phyloP scores from a whole-genome alignment of 2,797 vertebrate genomes.

The Scleropages formosus region DNA sequence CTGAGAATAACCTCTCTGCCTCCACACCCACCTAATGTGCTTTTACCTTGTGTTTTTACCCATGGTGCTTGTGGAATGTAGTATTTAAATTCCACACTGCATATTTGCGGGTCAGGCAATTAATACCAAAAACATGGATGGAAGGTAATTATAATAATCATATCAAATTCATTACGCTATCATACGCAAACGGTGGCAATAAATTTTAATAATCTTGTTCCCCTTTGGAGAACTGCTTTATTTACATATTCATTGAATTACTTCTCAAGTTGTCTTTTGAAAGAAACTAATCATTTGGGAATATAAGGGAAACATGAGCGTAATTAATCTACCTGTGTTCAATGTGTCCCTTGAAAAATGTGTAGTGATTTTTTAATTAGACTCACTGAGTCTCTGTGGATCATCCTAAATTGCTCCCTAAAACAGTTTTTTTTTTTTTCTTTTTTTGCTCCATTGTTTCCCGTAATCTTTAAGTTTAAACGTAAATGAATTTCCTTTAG shows the following conservation, averaged over 20 bases:
- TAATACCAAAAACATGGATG: slow-evolving; percentile 29
- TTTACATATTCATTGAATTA: slow-evolving; percentile 39
- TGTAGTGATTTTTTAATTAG: slow-evolving; percentile 4
- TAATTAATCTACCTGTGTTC: slow-evolving; percentile 36
- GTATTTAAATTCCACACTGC: slow-evolving; percentile 3
- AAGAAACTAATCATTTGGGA: slow-evolving; percentile 28
- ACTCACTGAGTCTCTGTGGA: not conserved
- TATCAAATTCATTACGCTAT: slow-evolving; percentile 38
- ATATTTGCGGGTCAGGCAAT: slow-evolving; percentile 25
- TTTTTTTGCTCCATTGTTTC: not conserved
- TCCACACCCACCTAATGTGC: not conserved
- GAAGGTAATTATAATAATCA: slow-evolving; percentile 37
- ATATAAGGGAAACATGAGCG: slow-evolving; percentile 19
- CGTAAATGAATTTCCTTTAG: no score
- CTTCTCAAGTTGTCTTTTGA: slow-evolving; percentile 31
- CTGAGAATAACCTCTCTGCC: no score
- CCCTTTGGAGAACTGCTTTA: slow-evolving; percentile 27
- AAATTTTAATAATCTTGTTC: slow-evolving; percentile 36
- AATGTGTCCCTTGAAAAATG: slow-evolving; percentile 25
- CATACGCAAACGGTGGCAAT: slow-evolving; percentile 30
- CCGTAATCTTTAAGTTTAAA: no score
- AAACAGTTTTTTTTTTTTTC: not conserved
- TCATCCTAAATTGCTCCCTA: not conserved
- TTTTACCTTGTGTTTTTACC: not conserved
- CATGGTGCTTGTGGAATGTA: not conserved